These are phyloP conservation scores for Meganola albula DNA, from an alignment of 2,888 invertebrate genomes.

Conservation along the genomic window DNA sequence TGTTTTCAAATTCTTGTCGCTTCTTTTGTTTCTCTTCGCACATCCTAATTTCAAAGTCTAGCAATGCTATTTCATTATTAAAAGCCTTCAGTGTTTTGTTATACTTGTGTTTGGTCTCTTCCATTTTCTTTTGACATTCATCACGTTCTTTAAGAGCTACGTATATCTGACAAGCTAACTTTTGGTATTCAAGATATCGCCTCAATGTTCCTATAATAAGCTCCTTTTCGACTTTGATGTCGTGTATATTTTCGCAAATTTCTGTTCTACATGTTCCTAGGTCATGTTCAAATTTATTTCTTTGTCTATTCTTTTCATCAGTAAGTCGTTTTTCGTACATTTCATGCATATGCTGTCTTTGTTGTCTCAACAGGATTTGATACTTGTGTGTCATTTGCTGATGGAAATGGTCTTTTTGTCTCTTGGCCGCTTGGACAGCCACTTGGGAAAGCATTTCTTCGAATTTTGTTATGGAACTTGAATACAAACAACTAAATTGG, in stretches of 20 bases:
- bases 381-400: conserved; percentile 45
- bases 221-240: conserved; percentile 59
- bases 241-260: conserved; percentile 42
- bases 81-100: conserved; percentile 45
- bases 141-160: conserved; percentile 62
- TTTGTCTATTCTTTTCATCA: conserved; percentile 40
- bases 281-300: conserved; percentile 40
- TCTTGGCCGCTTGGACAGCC: conserved; percentile 43
- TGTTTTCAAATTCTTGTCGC: conserved; percentile 36
- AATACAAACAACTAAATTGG: conserved; percentile 46
- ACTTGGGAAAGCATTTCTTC: conserved; percentile 48
- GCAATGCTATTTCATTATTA: conserved; percentile 36
- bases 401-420: conserved; percentile 34
- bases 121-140: conserved; percentile 44
- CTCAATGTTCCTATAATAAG: conserved; percentile 52
- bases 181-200: conserved; percentile 52
- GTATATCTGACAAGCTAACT: conserved; percentile 63
- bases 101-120: conserved; percentile 39
- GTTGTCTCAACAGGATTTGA: conserved; percentile 38
- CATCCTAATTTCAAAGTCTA: conserved; percentile 48
- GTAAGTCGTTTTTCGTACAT: conserved; percentile 40
- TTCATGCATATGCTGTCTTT: conserved; percentile 50
- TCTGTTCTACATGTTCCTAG: conserved; percentile 33
- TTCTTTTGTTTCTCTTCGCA: conserved; percentile 44
- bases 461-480: conserved; percentile 45